These are phyloP conservation scores for Monochamus alternatus DNA, from an alignment of 2,888 invertebrate genomes.

Conservation along the genomic window DNA sequence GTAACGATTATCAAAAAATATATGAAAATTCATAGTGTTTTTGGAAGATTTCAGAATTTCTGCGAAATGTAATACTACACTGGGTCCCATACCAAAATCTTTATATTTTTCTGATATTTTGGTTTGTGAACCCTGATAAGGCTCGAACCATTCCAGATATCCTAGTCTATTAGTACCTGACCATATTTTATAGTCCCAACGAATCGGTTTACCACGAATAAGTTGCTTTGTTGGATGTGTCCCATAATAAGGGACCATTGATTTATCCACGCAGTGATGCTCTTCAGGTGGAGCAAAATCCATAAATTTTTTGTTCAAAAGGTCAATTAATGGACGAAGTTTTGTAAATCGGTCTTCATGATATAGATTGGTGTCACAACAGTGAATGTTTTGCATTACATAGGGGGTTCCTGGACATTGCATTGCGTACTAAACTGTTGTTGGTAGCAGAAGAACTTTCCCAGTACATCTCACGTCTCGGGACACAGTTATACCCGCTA, in stretches of 20 bases:
- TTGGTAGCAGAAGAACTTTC: background rate
- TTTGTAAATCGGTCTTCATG: background rate
- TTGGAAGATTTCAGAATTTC: background rate
- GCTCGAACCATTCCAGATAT: conserved; percentile 29
- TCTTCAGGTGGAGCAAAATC: background rate
- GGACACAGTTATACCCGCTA: background rate
- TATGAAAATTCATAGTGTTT: background rate
- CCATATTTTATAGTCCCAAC: background rate
- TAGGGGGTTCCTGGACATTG: background rate
- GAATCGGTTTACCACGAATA: conserved; percentile 1
- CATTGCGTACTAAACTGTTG: background rate
- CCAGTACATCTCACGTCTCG: background rate
- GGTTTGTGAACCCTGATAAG: conserved; percentile 30
- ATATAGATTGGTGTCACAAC: background rate
- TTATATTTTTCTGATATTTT: conserved; percentile 28
- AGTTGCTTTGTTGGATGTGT: background rate
- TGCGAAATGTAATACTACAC: conserved; percentile 26
- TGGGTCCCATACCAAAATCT: conserved; percentile 27
- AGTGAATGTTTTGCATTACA: background rate
- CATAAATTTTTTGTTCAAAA: background rate
- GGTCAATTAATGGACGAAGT: background rate
- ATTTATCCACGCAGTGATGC: background rate
- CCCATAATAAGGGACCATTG: conserved; percentile 1
- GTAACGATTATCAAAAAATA: background rate
- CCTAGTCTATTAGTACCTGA: background rate